phyloP scores from a whole-genome alignment of 2,797 vertebrate species.

The Characodon lateralis region DNA sequence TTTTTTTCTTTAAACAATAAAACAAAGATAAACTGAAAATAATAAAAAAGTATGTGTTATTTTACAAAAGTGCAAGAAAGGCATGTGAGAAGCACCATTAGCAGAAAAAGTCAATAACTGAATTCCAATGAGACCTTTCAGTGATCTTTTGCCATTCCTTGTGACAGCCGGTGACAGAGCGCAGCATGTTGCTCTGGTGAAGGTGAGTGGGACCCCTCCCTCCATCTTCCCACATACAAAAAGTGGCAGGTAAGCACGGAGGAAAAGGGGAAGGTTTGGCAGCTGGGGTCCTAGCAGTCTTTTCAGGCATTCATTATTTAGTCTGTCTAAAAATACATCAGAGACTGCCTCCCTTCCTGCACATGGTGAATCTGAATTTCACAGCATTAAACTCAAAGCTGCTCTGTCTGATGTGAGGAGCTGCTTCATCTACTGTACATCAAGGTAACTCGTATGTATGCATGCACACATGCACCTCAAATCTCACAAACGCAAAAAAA shows the following conservation, averaged over 20 bases:
- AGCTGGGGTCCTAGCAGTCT: conserved; percentile 73
- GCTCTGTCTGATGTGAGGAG: conserved; percentile 62
- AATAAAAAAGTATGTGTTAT: not conserved
- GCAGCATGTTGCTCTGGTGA: conserved; percentile 44
- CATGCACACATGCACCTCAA: conserved; percentile 5
- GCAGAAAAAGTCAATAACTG: conserved; percentile 6
- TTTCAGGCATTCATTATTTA: conserved; percentile 84
- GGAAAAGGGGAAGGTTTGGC: conserved; percentile 60
- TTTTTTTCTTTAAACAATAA: not conserved
- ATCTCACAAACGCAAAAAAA: conserved; percentile 26
- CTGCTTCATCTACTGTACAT: conserved; percentile 74
- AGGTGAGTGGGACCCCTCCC: conserved; percentile 35
- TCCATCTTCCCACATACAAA: conserved; percentile 28
- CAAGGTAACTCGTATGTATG: conserved; percentile 49
- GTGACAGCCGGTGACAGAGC: conserved; percentile 45
- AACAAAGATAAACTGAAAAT: conserved; percentile 1
- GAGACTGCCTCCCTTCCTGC: conserved; percentile 70
- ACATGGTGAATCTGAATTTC: conserved; percentile 71
- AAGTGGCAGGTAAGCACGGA: conserved; percentile 59
- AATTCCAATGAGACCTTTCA: conserved; percentile 41
- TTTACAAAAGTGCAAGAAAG: not conserved
- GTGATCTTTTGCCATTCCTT: conserved; percentile 41
- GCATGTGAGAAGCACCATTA: conserved; percentile 5
- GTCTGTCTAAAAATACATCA: conserved; percentile 83
- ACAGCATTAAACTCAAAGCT: conserved; percentile 63